These are phyloP conservation scores for Chloropsis cyanopogon DNA, from an alignment of 2,113 vertebrate species.

Conservation along the genomic window DNA sequence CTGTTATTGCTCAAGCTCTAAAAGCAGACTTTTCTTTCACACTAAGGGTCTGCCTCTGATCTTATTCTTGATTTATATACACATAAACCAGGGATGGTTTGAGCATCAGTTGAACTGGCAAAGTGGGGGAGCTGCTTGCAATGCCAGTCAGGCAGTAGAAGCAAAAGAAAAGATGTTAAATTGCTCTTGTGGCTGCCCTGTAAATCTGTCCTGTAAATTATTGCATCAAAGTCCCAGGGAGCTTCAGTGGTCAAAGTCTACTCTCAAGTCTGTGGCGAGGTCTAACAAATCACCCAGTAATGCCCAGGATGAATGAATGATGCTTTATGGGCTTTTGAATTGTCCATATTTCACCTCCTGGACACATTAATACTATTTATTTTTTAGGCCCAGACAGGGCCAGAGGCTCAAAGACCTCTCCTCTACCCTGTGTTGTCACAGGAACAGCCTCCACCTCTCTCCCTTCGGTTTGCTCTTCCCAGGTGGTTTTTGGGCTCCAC, in stretches of 20 bases:
- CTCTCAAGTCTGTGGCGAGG: fast-evolving
- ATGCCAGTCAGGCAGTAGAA: background rate
- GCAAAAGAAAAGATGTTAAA: background rate
- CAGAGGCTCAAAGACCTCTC: background rate
- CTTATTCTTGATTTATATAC: constrained; percentile 2
- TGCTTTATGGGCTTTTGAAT: background rate
- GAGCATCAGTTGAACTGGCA: background rate
- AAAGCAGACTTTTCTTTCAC: background rate
- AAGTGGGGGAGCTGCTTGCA: fast-evolving
- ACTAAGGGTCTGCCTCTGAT: background rate
- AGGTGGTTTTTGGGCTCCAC: background rate
- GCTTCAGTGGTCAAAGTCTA: background rate
- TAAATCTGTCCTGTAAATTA: constrained; percentile 26
- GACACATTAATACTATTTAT: background rate
- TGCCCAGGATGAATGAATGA: background rate
- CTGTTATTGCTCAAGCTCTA: background rate
- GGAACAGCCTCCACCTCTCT: background rate
- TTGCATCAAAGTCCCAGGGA: background rate
- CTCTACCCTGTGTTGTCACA: background rate
- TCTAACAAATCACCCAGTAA: background rate
- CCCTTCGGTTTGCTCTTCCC: background rate
- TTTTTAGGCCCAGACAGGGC: background rate
- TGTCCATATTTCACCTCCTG: background rate
- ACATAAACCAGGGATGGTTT: background rate
- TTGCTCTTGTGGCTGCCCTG: background rate